Evolutionary conservation across 2,113 vertebrate species (phyloP).

Genomic region (Spea multiplicata): DNA sequence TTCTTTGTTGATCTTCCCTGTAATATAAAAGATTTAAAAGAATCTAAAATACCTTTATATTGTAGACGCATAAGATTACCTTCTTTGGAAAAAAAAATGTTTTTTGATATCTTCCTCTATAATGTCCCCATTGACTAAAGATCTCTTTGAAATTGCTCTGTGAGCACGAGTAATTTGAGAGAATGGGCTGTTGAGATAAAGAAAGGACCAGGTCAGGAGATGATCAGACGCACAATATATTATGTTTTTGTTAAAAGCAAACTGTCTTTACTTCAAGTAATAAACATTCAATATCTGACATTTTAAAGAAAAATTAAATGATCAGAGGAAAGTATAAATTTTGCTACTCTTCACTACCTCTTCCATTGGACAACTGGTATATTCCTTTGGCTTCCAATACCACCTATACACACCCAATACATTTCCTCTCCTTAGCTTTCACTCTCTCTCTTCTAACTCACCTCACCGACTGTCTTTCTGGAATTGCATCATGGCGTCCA

Average conservation of each 20-base stretch:
- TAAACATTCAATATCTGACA: conserved; percentile 19
- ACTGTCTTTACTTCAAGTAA: conserved; percentile 5
- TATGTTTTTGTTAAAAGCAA: conserved; percentile 24
- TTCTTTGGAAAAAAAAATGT: conserved; percentile 22
- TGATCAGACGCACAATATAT: conserved; percentile 19
- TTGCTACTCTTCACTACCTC: too few species aligned
- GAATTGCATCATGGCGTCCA: too few species aligned
- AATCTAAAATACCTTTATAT: conserved; percentile 29
- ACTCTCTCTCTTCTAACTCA: too few species aligned
- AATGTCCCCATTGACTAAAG: conserved; percentile 19
- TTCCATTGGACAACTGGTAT: too few species aligned
- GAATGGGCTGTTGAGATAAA: not conserved
- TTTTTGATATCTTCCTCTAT: conserved; percentile 31
- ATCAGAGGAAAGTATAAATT: too few species aligned
- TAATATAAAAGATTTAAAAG: conserved; percentile 35
- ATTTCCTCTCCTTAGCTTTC: too few species aligned
- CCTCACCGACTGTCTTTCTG: too few species aligned
- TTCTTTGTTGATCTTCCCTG: conserved; percentile 12
- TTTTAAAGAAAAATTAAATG: not conserved
- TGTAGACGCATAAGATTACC: not conserved
- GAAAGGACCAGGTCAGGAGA: conserved; percentile 3
- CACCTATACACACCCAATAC: too few species aligned
- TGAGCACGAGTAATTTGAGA: conserved; percentile 22
- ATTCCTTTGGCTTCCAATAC: too few species aligned
- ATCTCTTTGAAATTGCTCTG: not conserved